These are phyloP conservation scores for Protonemura montana DNA, from an alignment of 2,888 invertebrate species.

Conservation along the genomic window DNA sequence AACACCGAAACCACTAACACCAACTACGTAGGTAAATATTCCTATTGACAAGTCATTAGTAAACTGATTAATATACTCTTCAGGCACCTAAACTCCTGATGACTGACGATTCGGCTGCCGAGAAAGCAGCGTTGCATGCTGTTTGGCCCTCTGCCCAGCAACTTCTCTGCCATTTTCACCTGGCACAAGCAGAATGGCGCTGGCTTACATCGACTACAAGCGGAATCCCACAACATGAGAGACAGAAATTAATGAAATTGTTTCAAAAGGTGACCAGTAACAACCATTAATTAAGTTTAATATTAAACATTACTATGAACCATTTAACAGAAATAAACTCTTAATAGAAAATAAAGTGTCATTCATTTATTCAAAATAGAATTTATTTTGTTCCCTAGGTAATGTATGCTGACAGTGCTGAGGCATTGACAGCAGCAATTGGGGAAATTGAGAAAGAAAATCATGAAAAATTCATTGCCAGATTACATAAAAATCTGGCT, in stretches of 20 bases:
- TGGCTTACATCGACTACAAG: constrained; percentile 3
- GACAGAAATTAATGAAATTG: background rate
- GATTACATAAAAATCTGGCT: background rate
- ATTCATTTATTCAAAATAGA: too few species aligned
- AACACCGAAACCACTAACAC: too few species aligned
- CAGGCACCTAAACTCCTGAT: background rate
- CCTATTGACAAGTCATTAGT: too few species aligned
- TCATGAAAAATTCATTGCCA: background rate
- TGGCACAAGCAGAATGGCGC: constrained; percentile 22
- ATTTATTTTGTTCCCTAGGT: too few species aligned
- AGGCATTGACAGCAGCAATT: background rate
- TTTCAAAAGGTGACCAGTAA: constrained; percentile 25
- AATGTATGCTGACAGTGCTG: background rate
- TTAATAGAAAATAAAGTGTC: too few species aligned
- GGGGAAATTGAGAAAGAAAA: background rate
- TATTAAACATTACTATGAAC: too few species aligned
- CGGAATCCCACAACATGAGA: background rate
- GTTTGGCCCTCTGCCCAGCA: background rate
- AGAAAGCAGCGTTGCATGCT: background rate
- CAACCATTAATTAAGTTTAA: too few species aligned
- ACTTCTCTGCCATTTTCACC: background rate
- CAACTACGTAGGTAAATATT: too few species aligned
- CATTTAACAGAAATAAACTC: too few species aligned
- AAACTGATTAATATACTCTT: too few species aligned
- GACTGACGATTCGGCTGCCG: background rate